These are phyloP conservation scores for Bovichtus diacanthus DNA, from an alignment of 2,797 vertebrate genomes.

Conservation along the genomic window DNA sequence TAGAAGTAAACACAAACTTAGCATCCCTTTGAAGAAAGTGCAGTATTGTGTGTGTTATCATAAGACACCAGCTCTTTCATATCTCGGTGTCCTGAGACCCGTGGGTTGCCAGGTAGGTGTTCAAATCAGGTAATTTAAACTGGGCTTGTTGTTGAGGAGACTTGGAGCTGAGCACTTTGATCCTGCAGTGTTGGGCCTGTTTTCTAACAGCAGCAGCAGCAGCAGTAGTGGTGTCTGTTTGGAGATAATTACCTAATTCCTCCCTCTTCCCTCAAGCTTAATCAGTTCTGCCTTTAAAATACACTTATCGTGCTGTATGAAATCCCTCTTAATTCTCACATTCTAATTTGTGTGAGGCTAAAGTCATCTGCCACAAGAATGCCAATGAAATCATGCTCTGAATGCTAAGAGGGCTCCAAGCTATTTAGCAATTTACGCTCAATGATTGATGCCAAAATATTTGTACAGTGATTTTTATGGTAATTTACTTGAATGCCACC, in stretches of 20 bases:
- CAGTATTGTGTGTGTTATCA: constrained; percentile 33
- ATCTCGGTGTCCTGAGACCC: constrained; percentile 27
- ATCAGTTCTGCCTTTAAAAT: constrained; percentile 76
- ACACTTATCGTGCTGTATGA: constrained; percentile 69
- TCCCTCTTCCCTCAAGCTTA: constrained; percentile 67
- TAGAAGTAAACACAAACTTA: constrained; percentile 57
- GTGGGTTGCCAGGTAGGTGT: constrained; percentile 55
- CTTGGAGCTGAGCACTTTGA: constrained; percentile 55
- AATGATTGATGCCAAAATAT: constrained; percentile 77
- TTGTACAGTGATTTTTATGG: constrained; percentile 73
- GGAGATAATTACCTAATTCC: constrained; percentile 76
- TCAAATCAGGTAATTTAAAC: constrained; percentile 33
- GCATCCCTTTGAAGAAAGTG: constrained; percentile 61
- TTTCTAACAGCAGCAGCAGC: constrained; percentile 52
- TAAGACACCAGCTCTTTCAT: constrained; percentile 35
- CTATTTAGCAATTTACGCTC: constrained; percentile 74
- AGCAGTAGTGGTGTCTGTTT: constrained; percentile 58
- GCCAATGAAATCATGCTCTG: constrained; percentile 69
- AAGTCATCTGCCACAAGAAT: constrained; percentile 75
- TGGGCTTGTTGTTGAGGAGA: constrained; percentile 37
- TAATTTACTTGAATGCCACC: constrained; percentile 74
- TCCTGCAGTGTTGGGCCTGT: constrained; percentile 43
- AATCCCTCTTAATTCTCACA: constrained; percentile 74
- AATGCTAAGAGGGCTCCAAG: constrained; percentile 69
- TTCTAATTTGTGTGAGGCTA: constrained; percentile 75